Percentiles rank a stretch among this genome's conserved stretches.
Conservation (phyloP, 2,888 invertebrate genomes). For the Pristionchus maxplancki region DNA sequence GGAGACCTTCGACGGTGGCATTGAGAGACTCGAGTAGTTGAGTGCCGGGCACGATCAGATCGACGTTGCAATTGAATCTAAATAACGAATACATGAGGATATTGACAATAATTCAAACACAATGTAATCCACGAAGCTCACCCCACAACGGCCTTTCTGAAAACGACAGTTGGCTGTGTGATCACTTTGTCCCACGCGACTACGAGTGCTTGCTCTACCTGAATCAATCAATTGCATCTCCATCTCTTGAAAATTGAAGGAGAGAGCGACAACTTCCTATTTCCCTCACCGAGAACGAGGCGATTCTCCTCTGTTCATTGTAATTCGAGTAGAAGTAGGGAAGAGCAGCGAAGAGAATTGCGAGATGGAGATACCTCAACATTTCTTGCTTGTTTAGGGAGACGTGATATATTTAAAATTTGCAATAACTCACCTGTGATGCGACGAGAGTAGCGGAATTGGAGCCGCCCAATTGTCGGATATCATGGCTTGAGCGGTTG, state of each 20-base stretch:
- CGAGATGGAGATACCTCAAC: conserved; percentile 58
- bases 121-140: conserved; percentile 49
- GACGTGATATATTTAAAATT: not conserved
- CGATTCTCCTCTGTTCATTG: conserved; percentile 72
- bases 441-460: conserved; percentile 22
- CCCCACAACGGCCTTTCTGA: conserved; percentile 75
- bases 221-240: not conserved
- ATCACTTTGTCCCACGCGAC: conserved; percentile 75
- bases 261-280: not conserved
- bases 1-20: conserved; percentile 65
- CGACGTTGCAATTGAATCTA: conserved; percentile 79
- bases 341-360: conserved; percentile 61
- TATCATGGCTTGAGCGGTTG: conserved; percentile 13
- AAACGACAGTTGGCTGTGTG: conserved; percentile 70
- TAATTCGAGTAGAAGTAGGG: conserved; percentile 66
- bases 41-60: conserved; percentile 79
- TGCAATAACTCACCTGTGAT: not conserved
- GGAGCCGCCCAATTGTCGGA: conserved; percentile 33
- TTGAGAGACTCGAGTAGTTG: conserved; percentile 77
- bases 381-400: not conserved
- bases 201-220: conserved; percentile 66
- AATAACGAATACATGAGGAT: not conserved
- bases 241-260: not conserved
- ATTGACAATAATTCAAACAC: not conserved
- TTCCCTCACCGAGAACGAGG: conserved; percentile 66